phyloP scores from a whole-genome alignment of 2,888 invertebrate genomes.

The Scrobipalpa atriplicella region DNA sequence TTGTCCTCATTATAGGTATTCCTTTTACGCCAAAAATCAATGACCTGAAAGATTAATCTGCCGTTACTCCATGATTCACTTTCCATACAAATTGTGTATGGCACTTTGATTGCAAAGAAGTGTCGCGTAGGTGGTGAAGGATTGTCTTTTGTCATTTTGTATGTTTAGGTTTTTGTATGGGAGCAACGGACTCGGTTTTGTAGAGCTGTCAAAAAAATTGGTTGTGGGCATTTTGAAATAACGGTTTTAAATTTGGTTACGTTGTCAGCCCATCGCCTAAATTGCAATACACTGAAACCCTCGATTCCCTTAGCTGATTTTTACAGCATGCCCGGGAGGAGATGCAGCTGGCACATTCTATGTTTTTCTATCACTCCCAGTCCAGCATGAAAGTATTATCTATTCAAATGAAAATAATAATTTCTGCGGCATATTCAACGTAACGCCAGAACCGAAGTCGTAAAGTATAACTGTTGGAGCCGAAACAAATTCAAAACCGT shows the following conservation, averaged over 20 bases:
- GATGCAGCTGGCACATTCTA: too few species aligned
- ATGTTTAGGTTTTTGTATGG: slow-evolving; percentile 18
- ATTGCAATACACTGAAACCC: too few species aligned
- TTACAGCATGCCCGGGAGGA: too few species aligned
- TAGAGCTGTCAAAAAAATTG: neutral
- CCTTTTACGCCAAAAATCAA: neutral
- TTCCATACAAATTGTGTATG: slow-evolving; percentile 16
- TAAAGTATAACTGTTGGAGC: too few species aligned
- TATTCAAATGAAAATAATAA: too few species aligned
- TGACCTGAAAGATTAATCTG: slow-evolving; percentile 4
- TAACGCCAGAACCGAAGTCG: too few species aligned
- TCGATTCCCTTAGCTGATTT: too few species aligned
- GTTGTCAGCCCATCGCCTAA: too few species aligned
- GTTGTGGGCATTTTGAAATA: neutral
- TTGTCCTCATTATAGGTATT: neutral
- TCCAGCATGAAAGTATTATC: too few species aligned
- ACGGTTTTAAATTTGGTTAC: neutral
- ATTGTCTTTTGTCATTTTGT: slow-evolving; percentile 10
- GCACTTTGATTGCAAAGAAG: neutral
- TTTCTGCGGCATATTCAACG: too few species aligned
- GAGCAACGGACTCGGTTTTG: slow-evolving; percentile 17
- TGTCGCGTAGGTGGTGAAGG: neutral
- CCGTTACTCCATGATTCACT: slow-evolving; percentile 13
- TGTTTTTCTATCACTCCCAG: too few species aligned
- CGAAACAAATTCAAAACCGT: too few species aligned